A percentile compares a stretch with the other conserved stretches of the same genome.
Conservation (phyloP, 2,797 vertebrate species). For the Scolopax rusticola region DNA sequence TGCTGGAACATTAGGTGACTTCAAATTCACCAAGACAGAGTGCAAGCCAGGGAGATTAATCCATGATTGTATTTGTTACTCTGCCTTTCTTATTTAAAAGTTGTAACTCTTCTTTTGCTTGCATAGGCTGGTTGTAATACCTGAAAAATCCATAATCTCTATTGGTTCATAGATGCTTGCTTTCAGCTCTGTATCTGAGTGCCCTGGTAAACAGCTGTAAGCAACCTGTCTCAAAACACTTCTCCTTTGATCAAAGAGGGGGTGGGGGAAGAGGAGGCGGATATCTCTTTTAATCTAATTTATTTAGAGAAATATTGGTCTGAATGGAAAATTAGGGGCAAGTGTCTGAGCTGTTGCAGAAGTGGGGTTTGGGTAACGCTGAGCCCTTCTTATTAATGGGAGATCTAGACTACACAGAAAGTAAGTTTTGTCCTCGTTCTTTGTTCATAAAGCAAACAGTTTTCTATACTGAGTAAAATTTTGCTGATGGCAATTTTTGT, state of each 20-base stretch:
- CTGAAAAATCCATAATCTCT: not conserved
- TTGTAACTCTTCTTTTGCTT: not conserved
- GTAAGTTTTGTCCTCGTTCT: not conserved
- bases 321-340: not conserved
- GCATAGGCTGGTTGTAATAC: not conserved
- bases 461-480: not conserved
- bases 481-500: not conserved
- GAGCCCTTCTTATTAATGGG: not conserved
- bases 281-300: fast-evolving
- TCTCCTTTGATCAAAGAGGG: not conserved
- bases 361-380: not conserved
- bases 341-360: not conserved
- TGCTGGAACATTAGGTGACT: not conserved
- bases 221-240: not conserved
- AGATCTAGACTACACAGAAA: not conserved
- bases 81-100: not conserved
- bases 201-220: not conserved
- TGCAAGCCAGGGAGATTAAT: not conserved
- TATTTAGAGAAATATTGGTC: not conserved
- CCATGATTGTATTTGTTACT: not conserved
- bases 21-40: not conserved
- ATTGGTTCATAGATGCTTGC: not conserved
- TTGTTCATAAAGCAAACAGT: not conserved
- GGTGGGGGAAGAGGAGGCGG: too few relatives aligned
- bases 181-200: not conserved